Percentiles rank a stretch among this genome's conserved stretches.
phyloP scores from a whole-genome alignment of 2,797 vertebrate species.

The Myotis vivesi region DNA sequence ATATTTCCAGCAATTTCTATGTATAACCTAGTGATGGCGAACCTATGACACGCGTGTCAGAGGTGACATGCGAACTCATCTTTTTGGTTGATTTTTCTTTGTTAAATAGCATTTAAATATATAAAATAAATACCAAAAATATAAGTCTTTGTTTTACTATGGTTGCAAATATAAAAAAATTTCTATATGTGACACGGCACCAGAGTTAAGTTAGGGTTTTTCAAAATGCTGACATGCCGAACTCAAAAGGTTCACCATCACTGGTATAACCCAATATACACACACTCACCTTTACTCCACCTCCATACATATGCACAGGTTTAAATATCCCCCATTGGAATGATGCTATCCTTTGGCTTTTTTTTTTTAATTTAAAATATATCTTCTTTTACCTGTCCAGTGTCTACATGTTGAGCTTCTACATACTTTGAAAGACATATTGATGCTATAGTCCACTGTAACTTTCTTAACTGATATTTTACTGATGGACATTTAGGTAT shows the following conservation, averaged over 20 bases:
- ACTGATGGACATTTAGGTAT: background rate
- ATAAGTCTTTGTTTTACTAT: too few species aligned
- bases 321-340: background rate
- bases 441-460: rapidly evolving
- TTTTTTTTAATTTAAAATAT: background rate
- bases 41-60: too few species aligned
- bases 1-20: background rate
- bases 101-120: too few species aligned
- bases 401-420: background rate
- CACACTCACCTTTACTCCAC: background rate
- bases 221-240: too few species aligned
- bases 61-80: too few species aligned
- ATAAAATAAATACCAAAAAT: too few species aligned
- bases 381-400: background rate
- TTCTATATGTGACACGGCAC: too few species aligned
- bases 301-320: background rate
- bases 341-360: background rate
- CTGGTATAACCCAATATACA: background rate
- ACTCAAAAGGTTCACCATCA: too few species aligned
- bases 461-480: background rate
- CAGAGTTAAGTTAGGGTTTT: too few species aligned
- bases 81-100: too few species aligned
- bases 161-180: too few species aligned
- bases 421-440: background rate
- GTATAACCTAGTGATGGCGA: too few species aligned